Evolutionary conservation across 2,113 vertebrate genomes (phyloP).

Genomic region (Lamprotornis superbus): DNA sequence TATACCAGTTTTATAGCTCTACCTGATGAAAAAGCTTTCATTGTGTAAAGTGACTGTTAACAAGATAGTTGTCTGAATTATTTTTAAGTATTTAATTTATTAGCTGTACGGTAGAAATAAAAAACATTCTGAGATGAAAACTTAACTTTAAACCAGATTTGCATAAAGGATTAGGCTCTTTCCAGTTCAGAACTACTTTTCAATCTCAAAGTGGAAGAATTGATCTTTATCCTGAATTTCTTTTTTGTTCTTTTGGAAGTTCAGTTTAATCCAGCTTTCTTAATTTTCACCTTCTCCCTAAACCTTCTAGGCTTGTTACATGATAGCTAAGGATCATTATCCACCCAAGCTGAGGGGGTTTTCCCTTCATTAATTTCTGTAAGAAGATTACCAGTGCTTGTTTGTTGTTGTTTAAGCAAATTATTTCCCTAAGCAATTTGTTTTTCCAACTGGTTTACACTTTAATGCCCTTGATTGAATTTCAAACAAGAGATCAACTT

Average conservation of each 20-base stretch:
- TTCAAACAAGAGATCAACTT: conserved; percentile 90
- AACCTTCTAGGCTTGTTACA: conserved; percentile 88
- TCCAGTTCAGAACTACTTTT: conserved; percentile 82
- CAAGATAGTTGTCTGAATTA: conserved; percentile 10
- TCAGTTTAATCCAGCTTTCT: conserved; percentile 87
- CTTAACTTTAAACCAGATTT: conserved; percentile 81
- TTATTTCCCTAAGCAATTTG: conserved; percentile 99
- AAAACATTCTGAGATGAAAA: conserved; percentile 49
- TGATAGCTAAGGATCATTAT: conserved; percentile 79
- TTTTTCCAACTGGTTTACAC: conserved; percentile 99
- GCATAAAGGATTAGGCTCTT: conserved; percentile 81
- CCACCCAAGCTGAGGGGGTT: conserved; percentile 78
- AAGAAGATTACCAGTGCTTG: conserved; percentile 96
- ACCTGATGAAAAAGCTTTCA: conserved; percentile 4
- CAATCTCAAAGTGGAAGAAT: conserved; percentile 81
- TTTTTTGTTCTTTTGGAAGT: conserved; percentile 89
- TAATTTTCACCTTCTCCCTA: conserved; percentile 91
- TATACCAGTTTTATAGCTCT: neutral
- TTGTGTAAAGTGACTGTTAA: neutral
- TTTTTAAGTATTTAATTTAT: conserved; percentile 25
- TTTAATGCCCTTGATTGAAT: conserved; percentile 99
- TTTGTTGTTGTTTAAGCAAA: conserved; percentile 99
- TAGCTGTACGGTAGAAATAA: conserved; percentile 37
- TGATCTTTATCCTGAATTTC: conserved; percentile 86
- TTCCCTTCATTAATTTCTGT: conserved; percentile 98